These are phyloP conservation scores for Sebastes matsubarae DNA, from an alignment of 2,797 vertebrate species.

Conservation along the genomic window DNA sequence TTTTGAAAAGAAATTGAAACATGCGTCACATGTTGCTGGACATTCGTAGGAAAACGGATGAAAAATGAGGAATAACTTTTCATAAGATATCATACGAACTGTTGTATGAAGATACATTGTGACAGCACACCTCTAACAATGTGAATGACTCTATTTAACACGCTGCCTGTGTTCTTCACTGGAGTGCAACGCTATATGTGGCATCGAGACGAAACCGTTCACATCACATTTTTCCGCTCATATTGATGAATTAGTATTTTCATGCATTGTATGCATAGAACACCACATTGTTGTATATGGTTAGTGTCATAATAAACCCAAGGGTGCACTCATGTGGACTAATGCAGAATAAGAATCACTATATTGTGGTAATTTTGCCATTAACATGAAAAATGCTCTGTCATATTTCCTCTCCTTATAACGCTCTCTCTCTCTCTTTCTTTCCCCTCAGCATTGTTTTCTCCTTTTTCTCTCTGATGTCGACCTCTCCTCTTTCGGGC, in stretches of 20 bases:
- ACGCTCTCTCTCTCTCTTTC: neutral
- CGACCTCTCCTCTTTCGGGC: slow-evolving; percentile 60
- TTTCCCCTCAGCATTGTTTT: slow-evolving; percentile 35
- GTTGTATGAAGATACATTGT: too few relatives aligned
- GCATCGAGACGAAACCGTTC: neutral
- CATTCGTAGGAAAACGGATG: too few relatives aligned
- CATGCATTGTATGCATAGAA: slow-evolving; percentile 41
- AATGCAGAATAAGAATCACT: slow-evolving; percentile 46
- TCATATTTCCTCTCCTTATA: slow-evolving; percentile 36
- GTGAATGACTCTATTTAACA: slow-evolving; percentile 4
- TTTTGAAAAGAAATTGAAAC: too few relatives aligned
- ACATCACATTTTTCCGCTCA: neutral
- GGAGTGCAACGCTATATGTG: neutral
- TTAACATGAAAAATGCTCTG: slow-evolving; percentile 54
- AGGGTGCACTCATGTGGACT: slow-evolving; percentile 33
- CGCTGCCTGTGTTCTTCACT: neutral
- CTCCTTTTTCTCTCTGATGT: slow-evolving; percentile 34
- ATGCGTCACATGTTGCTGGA: too few relatives aligned
- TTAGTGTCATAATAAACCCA: slow-evolving; percentile 25
- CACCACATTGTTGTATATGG: slow-evolving; percentile 25
- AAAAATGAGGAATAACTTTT: too few relatives aligned
- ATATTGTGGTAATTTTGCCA: slow-evolving; percentile 37
- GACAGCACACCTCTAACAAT: neutral
- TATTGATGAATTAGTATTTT: neutral
- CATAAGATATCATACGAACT: neutral